phyloP scores from a whole-genome alignment of 2,888 invertebrate species.

The Drosophila acutilabella region DNA sequence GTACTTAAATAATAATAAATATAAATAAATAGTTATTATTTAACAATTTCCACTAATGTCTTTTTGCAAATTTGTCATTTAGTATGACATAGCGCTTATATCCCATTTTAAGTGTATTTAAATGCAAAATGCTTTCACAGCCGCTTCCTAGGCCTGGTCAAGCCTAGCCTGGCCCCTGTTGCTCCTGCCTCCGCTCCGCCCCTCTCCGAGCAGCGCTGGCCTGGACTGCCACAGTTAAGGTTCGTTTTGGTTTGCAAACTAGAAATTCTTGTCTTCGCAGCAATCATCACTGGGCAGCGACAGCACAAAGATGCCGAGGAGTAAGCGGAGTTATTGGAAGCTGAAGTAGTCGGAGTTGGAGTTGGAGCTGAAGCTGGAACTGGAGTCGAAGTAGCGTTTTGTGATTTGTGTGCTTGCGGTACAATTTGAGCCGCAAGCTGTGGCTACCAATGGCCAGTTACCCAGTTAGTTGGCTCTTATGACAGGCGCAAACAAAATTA shows the following conservation, averaged over 20 bases:
- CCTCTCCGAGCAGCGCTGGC: constrained; percentile 10
- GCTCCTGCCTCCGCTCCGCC: constrained; percentile 3
- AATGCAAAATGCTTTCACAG: constrained; percentile 78
- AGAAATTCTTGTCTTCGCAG: constrained; percentile 74
- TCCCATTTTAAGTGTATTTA: constrained; percentile 32
- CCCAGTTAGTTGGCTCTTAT: constrained; percentile 67
- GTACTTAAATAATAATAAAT: no score
- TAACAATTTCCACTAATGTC: background rate
- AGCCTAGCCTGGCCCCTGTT: constrained; percentile 26
- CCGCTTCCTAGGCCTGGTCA: constrained; percentile 47
- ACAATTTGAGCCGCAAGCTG: constrained; percentile 78
- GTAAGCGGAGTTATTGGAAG: constrained; percentile 23
- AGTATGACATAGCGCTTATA: background rate
- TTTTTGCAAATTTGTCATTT: background rate
- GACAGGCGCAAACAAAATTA: constrained; percentile 84
- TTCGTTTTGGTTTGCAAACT: constrained; percentile 63
- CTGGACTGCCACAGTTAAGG: constrained; percentile 65
- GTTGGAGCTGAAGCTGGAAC: no score
- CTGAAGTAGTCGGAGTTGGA: constrained; percentile 12
- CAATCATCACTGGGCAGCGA: constrained; percentile 69
- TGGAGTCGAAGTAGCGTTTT: constrained; percentile 43
- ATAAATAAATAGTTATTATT: background rate
- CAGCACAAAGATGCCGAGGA: constrained; percentile 11
- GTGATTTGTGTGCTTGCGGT: constrained; percentile 80
- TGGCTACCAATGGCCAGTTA: constrained; percentile 75